Conservation (phyloP, 1,140 invertebrate genomes). For the Episyrphus balteatus region DNA sequence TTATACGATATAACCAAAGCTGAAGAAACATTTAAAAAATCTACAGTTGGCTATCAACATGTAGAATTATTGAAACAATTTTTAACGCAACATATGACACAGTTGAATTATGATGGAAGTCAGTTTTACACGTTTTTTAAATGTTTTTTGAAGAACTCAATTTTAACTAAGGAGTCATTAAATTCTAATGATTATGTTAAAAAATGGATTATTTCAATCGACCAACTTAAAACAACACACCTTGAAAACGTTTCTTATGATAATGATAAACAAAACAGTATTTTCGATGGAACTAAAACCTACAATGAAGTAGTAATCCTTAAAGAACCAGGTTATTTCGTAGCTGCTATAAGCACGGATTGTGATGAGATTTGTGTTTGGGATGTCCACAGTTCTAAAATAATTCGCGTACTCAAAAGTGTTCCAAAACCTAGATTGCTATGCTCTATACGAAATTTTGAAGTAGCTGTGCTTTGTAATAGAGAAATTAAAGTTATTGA, state of each 20-base stretch:
- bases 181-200: background rate
- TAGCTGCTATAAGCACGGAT: conserved; percentile 60
- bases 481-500: conserved; percentile 70
- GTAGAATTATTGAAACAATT: conserved; percentile 50
- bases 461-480: conserved; percentile 67
- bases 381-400: conserved; percentile 52
- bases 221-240: background rate
- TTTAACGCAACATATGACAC: conserved; percentile 51
- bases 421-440: conserved; percentile 57
- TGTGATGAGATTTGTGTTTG: conserved; percentile 69
- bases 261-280: conserved; percentile 9
- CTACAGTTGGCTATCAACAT: conserved; percentile 39
- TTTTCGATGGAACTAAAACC: conserved; percentile 12
- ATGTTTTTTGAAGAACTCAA: conserved; percentile 40
- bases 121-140: conserved; percentile 62
- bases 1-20: conserved; percentile 53
- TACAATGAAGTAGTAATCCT: conserved; percentile 32
- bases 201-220: too few species aligned
- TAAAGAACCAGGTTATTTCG: conserved; percentile 41
- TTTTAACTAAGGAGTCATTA: background rate
- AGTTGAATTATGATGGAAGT: conserved; percentile 60
- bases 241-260: background rate
- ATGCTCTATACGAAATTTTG: conserved; percentile 57
- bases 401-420: conserved; percentile 55
- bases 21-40: conserved; percentile 14